Evolutionary conservation across 2,113 vertebrate genomes (phyloP).

Genomic region (Pogonocichla stellata): DNA sequence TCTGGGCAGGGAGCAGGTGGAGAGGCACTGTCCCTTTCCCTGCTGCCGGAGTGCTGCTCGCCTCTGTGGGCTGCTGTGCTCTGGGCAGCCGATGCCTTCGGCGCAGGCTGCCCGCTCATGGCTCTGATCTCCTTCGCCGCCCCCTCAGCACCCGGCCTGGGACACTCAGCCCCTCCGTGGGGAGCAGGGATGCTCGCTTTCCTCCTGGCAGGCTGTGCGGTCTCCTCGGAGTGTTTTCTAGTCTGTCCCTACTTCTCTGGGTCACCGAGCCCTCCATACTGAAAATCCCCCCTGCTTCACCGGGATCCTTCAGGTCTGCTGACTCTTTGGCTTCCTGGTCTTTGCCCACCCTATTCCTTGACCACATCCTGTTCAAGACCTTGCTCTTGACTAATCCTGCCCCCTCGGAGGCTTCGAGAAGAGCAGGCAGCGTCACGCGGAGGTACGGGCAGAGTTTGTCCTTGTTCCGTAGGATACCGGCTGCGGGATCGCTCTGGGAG

Average conservation of each 20-base stretch:
- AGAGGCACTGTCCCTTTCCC: background rate
- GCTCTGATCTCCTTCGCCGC: background rate
- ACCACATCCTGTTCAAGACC: background rate
- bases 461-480: background rate
- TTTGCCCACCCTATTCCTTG: background rate
- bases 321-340: background rate
- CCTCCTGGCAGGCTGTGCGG: background rate
- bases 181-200: background rate
- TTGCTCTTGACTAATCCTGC: background rate
- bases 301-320: background rate
- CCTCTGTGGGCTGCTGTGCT: no score
- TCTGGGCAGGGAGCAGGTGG: constrained; percentile 43
- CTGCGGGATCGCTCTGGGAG: background rate
- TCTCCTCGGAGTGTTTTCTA: background rate
- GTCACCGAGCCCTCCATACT: background rate
- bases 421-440: background rate
- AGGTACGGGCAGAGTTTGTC: background rate
- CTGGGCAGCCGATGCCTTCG: background rate
- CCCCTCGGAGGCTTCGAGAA: background rate
- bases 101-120: background rate
- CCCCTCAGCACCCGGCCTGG: background rate
- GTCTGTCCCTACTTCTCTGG: background rate
- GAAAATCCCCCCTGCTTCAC: background rate
- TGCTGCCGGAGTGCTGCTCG: background rate
- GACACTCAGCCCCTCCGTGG: fast-evolving